Percentiles rank a stretch among this genome's conserved stretches.
phyloP scores from a whole-genome alignment of 1,140 invertebrate species.

The Galleria mellonella region DNA sequence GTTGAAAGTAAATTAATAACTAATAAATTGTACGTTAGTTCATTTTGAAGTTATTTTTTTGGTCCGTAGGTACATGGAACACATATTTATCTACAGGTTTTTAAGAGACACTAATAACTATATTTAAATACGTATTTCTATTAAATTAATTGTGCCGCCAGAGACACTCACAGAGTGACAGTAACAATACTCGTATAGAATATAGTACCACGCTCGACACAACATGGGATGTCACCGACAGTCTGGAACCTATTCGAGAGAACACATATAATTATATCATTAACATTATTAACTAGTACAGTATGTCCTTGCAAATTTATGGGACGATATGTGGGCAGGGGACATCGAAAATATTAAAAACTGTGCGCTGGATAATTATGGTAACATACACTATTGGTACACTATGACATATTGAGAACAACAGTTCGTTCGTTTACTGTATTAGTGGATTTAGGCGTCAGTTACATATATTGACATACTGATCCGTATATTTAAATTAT shows the following conservation, averaged over 20 bases:
- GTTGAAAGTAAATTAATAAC: too few relatives aligned
- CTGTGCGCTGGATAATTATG: background rate
- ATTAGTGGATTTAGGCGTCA: too few relatives aligned
- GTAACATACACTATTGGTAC: background rate
- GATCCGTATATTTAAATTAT: too few relatives aligned
- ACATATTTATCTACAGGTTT: too few relatives aligned
- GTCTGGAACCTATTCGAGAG: slow-evolving; percentile 7
- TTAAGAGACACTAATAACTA: too few relatives aligned
- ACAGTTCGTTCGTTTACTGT: background rate
- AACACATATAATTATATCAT: background rate
- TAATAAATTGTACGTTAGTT: too few relatives aligned
- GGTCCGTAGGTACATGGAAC: too few relatives aligned
- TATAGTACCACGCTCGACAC: background rate
- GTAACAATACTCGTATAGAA: slow-evolving; percentile 1
- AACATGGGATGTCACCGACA: too few relatives aligned
- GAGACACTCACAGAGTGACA: background rate
- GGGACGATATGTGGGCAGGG: background rate
- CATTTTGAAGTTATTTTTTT: too few relatives aligned
- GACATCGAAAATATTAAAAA: background rate
- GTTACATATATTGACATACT: too few relatives aligned
- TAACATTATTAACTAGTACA: background rate
- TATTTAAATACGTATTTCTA: too few relatives aligned
- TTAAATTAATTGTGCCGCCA: background rate
- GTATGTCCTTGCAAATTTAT: background rate
- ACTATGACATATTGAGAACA: background rate